Evolutionary conservation across 2,888 invertebrate genomes (phyloP), one percentile per base, ranked within the genome.

Genomic region (Brenthis ino): DNA sequence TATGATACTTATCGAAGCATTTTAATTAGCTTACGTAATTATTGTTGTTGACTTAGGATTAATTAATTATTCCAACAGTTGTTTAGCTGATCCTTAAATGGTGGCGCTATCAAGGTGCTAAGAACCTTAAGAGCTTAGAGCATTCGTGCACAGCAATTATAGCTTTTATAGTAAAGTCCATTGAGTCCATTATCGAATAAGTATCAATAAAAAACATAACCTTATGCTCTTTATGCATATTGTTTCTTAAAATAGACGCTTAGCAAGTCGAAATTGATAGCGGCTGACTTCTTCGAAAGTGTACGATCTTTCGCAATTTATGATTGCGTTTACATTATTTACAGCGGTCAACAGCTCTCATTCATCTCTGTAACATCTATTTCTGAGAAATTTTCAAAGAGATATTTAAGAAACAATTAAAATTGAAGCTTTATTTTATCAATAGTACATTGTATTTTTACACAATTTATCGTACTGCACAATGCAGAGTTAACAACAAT

Each of bases 1-100:
- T 61, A 51, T 66, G 66, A 69, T 72, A 75, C 61, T 57, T 64
- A 71, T 55, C 69, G 79, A 83, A 83, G 82, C 81, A 84, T 83
- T 85, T 85, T 83, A 85, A 86, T 80, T 83, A 84, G 81, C 75
- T 77, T 77, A 81, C 79, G 80, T 80, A 80, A 83, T 80, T 16
- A 51, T 71, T 78, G 75, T 77, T 75, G 77, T 80, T 78, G 79
- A 78, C 76, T 79, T 77, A 73, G 75, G 76, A 77, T 77, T 79
- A 77, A 86, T 85, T 85, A 85, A 81, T 81, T 84, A 87, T 88
- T 85, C 86, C 75, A 81, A 76, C 74, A 72, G 83, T 79, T 76
- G 80, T 79, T 78, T 77, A 78, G 73, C 75, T 74, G 57, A 78
- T 74, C 86, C 85, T 75, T 86, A 82, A 82, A 87, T 72, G 84